Conservation (phyloP, 2,113 vertebrate species). For the Salvelinus alpinus region DNA sequence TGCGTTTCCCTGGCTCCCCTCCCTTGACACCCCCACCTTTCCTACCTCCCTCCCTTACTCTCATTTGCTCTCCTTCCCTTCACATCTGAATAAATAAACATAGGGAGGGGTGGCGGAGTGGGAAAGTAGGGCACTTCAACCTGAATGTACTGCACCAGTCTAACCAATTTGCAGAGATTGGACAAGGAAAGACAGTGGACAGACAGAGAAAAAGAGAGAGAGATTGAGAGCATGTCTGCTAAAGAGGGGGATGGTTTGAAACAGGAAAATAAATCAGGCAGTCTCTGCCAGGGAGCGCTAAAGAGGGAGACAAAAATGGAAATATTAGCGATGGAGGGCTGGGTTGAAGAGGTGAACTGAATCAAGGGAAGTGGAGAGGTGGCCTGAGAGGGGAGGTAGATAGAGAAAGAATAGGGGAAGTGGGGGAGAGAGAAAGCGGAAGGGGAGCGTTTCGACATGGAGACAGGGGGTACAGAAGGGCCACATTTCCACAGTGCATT, state of each 20-base stretch:
- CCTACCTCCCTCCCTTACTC: neutral
- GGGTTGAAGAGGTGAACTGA: neutral
- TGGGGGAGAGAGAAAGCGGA: slow-evolving; percentile 9
- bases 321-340: neutral
- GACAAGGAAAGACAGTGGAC: slow-evolving; percentile 39
- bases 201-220: slow-evolving; percentile 2
- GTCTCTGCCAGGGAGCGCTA: neutral
- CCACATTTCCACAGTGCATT: slow-evolving; percentile 51
- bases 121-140: slow-evolving; percentile 72
- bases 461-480: slow-evolving; percentile 11
- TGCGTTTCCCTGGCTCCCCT: neutral
- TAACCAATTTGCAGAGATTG: slow-evolving; percentile 61
- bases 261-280: slow-evolving; percentile 9
- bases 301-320: neutral
- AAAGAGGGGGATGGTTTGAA: slow-evolving; percentile 20
- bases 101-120: slow-evolving; percentile 24
- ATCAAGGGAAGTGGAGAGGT: neutral
- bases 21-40: neutral
- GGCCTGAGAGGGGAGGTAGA: neutral
- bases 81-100: slow-evolving; percentile 62
- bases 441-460: slow-evolving; percentile 27
- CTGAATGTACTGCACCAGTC: slow-evolving; percentile 55
- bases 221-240: neutral
- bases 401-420: neutral
- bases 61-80: neutral